Conservation (phyloP, 2,113 vertebrate species). For the Desmodus rotundus region DNA sequence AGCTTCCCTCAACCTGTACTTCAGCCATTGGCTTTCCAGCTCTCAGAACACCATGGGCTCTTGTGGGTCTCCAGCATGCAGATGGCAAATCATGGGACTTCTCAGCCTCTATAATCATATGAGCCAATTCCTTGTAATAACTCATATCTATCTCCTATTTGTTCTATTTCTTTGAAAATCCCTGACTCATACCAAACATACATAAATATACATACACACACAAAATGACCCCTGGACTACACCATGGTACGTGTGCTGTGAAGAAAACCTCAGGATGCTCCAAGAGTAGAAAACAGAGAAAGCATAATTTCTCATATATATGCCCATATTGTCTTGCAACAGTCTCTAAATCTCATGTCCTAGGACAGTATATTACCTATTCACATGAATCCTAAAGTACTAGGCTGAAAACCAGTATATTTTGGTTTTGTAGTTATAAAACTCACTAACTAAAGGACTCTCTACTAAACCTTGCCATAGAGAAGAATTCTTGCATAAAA, state of each 20-base stretch:
- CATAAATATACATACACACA: not conserved
- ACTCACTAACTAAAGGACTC: not conserved
- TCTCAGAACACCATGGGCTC: not conserved
- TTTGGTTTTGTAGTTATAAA: not conserved
- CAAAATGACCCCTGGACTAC: not conserved
- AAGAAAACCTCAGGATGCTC: not conserved
- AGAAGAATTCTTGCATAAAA: not conserved
- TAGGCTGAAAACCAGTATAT: not conserved
- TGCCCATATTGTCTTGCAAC: not conserved
- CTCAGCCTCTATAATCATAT: not conserved
- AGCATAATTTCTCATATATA: not conserved
- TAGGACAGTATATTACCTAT: not conserved
- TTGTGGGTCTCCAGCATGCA: not conserved
- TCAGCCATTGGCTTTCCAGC: not conserved
- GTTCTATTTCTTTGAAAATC: not conserved
- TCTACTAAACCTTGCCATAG: not conserved
- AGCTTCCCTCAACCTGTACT: not conserved
- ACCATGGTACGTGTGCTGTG: not conserved
- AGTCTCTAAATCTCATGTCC: not conserved
- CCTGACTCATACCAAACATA: not conserved
- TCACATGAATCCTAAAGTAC: not conserved
- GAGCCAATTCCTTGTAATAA: not conserved
- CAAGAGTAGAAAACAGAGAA: not conserved
- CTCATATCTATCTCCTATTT: not conserved
- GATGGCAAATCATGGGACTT: not conserved